These are phyloP conservation scores for Dasyurus viverrinus DNA, from an alignment of 2,113 vertebrate species.

Conservation along the genomic window DNA sequence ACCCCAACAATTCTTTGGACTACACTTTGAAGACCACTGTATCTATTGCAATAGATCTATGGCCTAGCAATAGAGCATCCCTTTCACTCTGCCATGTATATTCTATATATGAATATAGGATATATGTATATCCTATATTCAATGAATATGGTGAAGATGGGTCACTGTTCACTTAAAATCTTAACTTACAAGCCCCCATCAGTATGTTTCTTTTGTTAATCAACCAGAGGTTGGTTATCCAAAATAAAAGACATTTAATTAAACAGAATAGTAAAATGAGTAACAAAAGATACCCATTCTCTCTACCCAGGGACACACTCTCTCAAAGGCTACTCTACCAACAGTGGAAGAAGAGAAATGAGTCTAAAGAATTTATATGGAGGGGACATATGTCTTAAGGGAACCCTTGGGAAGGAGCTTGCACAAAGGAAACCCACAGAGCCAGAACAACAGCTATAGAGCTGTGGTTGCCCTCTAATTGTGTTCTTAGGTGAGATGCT, in stretches of 20 bases:
- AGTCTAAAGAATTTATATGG: not conserved
- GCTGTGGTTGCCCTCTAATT: not conserved
- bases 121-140: not conserved
- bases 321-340: not conserved
- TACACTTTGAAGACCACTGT: too few relatives aligned
- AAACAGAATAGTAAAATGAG: not conserved
- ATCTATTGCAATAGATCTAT: not conserved
- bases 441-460: not conserved
- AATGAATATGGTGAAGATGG: not conserved
- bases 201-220: not conserved
- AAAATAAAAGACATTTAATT: not conserved
- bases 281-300: not conserved
- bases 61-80: not conserved
- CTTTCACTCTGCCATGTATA: not conserved
- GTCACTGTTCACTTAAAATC: not conserved
- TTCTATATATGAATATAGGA: too few relatives aligned
- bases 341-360: not conserved
- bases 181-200: not conserved
- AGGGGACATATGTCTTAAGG: not conserved
- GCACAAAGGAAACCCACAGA: not conserved
- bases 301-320: not conserved
- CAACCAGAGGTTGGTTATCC: not conserved
- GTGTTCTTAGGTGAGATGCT: not conserved
- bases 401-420: not conserved
- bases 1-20: too few relatives aligned